Conservation (phyloP, 2,113 vertebrate genomes). For the Oceanites oceanicus region DNA sequence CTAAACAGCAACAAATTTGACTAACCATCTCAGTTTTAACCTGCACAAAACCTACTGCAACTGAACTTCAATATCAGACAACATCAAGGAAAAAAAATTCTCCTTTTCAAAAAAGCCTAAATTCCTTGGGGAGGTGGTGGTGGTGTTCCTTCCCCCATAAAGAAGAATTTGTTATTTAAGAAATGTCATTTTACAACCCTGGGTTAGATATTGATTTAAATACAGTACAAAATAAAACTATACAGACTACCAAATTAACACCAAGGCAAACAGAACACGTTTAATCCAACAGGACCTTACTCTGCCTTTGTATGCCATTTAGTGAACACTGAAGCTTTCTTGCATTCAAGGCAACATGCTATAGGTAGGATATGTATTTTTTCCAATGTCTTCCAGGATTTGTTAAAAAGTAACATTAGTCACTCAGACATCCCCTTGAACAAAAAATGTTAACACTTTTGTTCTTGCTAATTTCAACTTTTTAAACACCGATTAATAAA, state of each 20-base stretch:
- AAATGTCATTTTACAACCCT: background rate
- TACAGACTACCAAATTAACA: background rate
- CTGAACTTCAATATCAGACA: background rate
- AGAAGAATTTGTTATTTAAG: background rate
- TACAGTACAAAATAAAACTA: background rate
- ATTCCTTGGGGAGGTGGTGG: background rate
- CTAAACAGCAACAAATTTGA: background rate
- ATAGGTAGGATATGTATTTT: background rate
- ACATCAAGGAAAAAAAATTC: background rate
- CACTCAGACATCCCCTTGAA: background rate
- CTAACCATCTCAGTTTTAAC: background rate
- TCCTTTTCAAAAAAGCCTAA: background rate
- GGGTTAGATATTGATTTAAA: background rate
- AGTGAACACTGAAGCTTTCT: background rate
- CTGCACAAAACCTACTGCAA: background rate
- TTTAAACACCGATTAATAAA: background rate
- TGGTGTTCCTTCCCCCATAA: background rate
- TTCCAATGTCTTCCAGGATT: background rate
- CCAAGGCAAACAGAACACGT: background rate
- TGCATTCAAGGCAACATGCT: background rate
- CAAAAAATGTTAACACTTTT: background rate
- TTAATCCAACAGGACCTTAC: background rate
- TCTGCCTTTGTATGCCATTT: background rate
- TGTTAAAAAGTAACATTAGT: background rate
- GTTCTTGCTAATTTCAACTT: background rate